Evolutionary conservation across 2,113 vertebrate species (phyloP).

Genomic region (Talpa occidentalis): DNA sequence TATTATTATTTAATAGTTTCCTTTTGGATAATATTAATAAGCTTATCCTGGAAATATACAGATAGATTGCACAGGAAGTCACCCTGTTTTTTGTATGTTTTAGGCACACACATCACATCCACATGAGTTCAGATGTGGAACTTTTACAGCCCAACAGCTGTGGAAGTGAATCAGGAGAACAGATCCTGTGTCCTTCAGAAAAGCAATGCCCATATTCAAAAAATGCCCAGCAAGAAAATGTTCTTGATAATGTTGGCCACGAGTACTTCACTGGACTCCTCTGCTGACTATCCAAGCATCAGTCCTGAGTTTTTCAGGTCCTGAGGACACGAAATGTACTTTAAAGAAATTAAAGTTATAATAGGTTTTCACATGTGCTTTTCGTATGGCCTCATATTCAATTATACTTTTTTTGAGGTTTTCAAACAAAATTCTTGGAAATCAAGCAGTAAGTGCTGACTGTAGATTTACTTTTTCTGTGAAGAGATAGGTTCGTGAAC

Average conservation of each 20-base stretch:
- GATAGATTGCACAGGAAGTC: neutral
- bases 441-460: neutral
- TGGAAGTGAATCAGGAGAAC: neutral
- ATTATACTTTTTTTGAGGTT: neutral
- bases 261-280: neutral
- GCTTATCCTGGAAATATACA: neutral
- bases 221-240: conserved; percentile 33
- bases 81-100: neutral
- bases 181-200: neutral
- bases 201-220: neutral
- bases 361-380: conserved; percentile 8
- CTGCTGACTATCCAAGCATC: neutral
- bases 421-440: neutral
- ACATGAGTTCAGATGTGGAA: neutral
- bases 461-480: neutral
- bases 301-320: conserved; percentile 36
- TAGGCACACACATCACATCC: neutral
- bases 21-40: neutral
- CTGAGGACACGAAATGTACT: conserved; percentile 17
- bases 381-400: neutral
- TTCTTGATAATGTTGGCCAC: conserved; percentile 1
- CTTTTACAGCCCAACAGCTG: neutral
- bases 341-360: conserved; percentile 24
- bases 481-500: neutral
- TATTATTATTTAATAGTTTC: neutral